Evolutionary conservation across 2,888 invertebrate species (phyloP).

Genomic region (Anorthoa munda): DNA sequence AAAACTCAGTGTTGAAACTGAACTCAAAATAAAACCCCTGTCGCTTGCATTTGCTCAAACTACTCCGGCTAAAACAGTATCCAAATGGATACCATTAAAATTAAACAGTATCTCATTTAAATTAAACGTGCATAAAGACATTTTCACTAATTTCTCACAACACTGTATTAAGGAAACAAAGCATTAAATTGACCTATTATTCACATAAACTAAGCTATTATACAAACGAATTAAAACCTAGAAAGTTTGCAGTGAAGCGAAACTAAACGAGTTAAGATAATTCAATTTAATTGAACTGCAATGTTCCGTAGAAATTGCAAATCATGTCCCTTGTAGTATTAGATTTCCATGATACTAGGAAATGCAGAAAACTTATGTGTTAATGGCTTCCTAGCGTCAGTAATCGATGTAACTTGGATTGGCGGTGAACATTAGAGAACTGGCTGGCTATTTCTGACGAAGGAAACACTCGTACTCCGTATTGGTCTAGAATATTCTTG

Average conservation of each 20-base stretch:
- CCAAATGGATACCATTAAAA: constrained; percentile 15
- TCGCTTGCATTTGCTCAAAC: neutral
- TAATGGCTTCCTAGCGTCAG: constrained; percentile 17
- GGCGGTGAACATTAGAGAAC: constrained; percentile 4
- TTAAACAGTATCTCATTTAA: neutral
- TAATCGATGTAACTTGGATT: neutral
- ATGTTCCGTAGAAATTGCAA: constrained; percentile 61
- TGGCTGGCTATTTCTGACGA: neutral
- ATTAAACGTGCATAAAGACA: constrained; percentile 4
- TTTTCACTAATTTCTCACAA: neutral
- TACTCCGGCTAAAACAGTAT: neutral
- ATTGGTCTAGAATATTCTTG: too few species aligned
- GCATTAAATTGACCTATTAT: constrained; percentile 33
- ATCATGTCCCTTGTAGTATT: constrained; percentile 53
- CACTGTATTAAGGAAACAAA: constrained; percentile 33
- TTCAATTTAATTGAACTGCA: constrained; percentile 56
- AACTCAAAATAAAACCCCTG: neutral
- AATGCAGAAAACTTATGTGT: constrained; percentile 40
- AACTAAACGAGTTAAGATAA: constrained; percentile 54
- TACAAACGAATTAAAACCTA: constrained; percentile 40
- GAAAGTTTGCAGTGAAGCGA: constrained; percentile 43
- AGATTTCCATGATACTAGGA: constrained; percentile 46
- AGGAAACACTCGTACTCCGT: neutral
- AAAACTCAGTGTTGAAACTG: neutral
- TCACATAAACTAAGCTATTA: constrained; percentile 23